A percentile compares a stretch with the other conserved stretches of the same genome.
These are phyloP conservation scores for Phasianus colchicus DNA, from an alignment of 2,113 vertebrate genomes.

Conservation along the genomic window DNA sequence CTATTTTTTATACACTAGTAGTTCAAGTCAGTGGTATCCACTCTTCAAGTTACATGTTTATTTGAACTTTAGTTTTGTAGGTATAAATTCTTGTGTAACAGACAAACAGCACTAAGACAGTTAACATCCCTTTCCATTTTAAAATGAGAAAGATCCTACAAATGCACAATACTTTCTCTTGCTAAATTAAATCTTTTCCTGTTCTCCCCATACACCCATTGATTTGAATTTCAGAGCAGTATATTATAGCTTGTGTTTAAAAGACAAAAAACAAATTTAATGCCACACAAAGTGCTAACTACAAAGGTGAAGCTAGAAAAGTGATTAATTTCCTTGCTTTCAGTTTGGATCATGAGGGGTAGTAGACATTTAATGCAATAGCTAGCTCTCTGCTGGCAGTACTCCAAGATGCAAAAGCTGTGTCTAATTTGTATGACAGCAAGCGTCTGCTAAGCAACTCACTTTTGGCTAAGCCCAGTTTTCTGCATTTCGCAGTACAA, in stretches of 20 bases:
- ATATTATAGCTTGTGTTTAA: not conserved
- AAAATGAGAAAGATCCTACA: not conserved
- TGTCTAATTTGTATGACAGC: constrained; percentile 65
- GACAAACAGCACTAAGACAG: not conserved
- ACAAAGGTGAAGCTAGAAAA: constrained; percentile 3
- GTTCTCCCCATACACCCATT: not conserved
- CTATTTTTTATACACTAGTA: not conserved
- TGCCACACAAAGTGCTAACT: not conserved
- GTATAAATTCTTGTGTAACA: not conserved
- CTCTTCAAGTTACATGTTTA: not conserved
- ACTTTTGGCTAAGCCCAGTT: constrained; percentile 36
- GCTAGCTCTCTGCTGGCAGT: constrained; percentile 36
- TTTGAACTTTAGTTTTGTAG: not conserved
- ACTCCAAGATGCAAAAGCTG: constrained; percentile 39
- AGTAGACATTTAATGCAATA: constrained; percentile 38
- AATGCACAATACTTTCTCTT: not conserved
- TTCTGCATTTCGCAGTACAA: constrained; percentile 25
- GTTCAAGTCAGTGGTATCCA: not conserved
- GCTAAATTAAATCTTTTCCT: not conserved
- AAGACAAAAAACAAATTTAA: not conserved
- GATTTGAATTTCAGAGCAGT: not conserved
- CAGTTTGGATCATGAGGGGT: constrained; percentile 25
- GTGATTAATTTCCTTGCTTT: constrained; percentile 13
- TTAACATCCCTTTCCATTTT: not conserved
- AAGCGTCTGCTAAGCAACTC: constrained; percentile 45